Base-by-base conservation (phyloP, 2,797 vertebrate genomes). In the Pteronotus mesoamericanus region DNA sequence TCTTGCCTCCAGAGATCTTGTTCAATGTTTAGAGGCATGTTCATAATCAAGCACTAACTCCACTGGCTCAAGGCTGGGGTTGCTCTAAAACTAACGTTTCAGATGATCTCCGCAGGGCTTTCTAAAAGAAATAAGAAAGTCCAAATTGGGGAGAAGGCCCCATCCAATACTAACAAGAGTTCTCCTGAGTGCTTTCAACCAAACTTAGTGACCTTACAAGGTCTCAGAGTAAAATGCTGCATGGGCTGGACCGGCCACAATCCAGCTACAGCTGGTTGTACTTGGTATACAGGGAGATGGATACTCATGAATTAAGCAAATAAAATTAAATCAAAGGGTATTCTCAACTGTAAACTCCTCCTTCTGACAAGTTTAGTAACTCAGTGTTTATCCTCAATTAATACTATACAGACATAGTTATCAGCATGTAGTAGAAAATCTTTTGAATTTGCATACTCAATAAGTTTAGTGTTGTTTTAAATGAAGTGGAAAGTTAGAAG, bases 401-500 rank as follows among this genome's bases (percentile, higher is more conserved):
- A 80, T 86, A 61, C 12, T 57, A 46, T 22, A 71, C 9, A 16
- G 59, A 91, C 14, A 61, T 78, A 82, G 71, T 84, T 64, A 80
- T 51, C 61, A 89, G 93, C 24, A 91, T 80, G 37, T 32, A 91
- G 91, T 37, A 78, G 86, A 85, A 88, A 83, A 84, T 55, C 61
- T 90, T 71, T 46, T 32, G 32, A 86, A 91, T 93, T 91, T 92
- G 91, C 12, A 89, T 84, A 93, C 32, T 91, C 53, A 16, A 6
- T 77, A 94, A 83, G 57, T 74, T 59, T 42, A 77, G 24, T 44
- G 18, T 64, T 92, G 44, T 94, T 96, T 92, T 53, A 59, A 96
- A 94, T 93, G 53, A 92, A 83, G 55, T 72, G 10, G 53, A 97
- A 97, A 91, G 66, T 89, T 74, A 94, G 86, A 89, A 89, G 39